A percentile compares a stretch with the other conserved stretches of the same genome.
Conservation (phyloP, 2,888 invertebrate species). For the Arrhopalites spinosus region DNA sequence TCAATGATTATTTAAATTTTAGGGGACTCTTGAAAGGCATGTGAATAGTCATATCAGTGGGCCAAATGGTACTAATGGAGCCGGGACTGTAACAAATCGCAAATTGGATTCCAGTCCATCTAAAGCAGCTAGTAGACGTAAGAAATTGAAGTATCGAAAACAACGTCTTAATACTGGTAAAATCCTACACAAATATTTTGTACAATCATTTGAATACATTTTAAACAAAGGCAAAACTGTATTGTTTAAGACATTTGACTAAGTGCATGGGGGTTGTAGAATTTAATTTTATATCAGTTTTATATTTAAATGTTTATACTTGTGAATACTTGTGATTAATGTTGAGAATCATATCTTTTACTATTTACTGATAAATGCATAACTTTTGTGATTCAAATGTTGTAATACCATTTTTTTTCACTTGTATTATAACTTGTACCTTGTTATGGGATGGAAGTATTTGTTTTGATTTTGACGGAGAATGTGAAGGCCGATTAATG, state of each 20-base stretch:
- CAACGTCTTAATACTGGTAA: slow-evolving; percentile 89
- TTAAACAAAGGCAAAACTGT: no score
- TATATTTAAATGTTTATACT: background rate
- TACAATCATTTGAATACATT: no score
- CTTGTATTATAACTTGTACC: no score
- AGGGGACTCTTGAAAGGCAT: slow-evolving; percentile 85
- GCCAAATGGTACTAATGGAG: slow-evolving; percentile 62
- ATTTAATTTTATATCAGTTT: background rate
- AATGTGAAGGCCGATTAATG: no score
- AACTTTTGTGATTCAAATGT: no score
- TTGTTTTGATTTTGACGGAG: no score
- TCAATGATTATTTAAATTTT: slow-evolving; percentile 46
- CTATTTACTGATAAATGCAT: no score
- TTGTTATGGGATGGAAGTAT: no score
- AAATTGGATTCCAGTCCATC: slow-evolving; percentile 73
- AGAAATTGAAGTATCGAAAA: slow-evolving; percentile 71
- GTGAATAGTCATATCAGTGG: slow-evolving; percentile 85
- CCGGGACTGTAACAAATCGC: slow-evolving; percentile 68
- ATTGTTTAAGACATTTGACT: no score
- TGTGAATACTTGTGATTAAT: background rate
- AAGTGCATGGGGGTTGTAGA: no score
- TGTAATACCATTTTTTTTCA: no score
- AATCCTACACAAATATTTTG: background rate
- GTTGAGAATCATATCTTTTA: no score
- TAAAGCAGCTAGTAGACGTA: slow-evolving; percentile 80